A percentile compares a stretch with the other conserved stretches of the same genome.
Evolutionary conservation across 1,140 invertebrate species (phyloP).

Genomic region (Dendroctonus valens): DNA sequence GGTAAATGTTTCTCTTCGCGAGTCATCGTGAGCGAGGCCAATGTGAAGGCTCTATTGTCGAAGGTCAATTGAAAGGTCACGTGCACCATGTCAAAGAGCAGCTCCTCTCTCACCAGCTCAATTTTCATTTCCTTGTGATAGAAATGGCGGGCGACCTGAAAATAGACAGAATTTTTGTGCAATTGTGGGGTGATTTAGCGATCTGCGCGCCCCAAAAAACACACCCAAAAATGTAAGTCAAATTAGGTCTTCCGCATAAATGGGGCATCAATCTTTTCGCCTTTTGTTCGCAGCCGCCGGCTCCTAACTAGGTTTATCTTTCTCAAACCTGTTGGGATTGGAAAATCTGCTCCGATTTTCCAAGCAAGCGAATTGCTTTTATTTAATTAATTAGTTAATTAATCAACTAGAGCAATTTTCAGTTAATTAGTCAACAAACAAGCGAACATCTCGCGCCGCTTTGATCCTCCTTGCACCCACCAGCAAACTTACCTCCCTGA

Average conservation of each 20-base stretch:
- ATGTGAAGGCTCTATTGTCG: constrained; percentile 85
- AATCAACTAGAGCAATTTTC: no score
- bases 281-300: no score
- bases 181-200: no score
- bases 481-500: constrained; percentile 69
- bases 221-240: background rate
- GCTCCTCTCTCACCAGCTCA: constrained; percentile 80
- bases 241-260: no score
- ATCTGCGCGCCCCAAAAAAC: background rate
- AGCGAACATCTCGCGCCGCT: no score
- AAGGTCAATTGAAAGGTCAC: constrained; percentile 92
- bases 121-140: constrained; percentile 93
- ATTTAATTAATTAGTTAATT: background rate
- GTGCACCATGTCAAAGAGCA: constrained; percentile 87
- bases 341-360: no score
- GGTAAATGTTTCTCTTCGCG: constrained; percentile 83
- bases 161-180: constrained; percentile 10
- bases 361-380: no score
- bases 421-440: no score
- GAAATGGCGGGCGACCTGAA: constrained; percentile 81
- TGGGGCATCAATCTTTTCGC: no score
- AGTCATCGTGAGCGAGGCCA: constrained; percentile 77
- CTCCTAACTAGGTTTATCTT: no score
- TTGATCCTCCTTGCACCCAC: background rate
- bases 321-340: no score